Evolutionary conservation across 2,113 vertebrate genomes (phyloP), one percentile per base, ranked within the genome.

Genomic region (Brachypteracias leptosomus): DNA sequence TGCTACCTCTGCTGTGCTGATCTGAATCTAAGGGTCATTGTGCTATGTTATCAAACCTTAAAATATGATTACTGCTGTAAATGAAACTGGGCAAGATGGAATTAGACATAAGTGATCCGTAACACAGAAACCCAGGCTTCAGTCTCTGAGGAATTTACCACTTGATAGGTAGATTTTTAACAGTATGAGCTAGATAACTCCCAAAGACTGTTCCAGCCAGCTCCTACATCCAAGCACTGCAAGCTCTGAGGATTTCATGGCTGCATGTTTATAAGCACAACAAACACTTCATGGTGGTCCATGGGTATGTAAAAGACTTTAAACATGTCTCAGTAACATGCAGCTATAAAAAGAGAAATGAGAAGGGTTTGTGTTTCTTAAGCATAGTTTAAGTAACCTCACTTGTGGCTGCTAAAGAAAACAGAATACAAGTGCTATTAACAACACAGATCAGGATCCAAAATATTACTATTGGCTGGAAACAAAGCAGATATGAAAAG

Each of bases 401-500:
- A 57, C 16, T 66, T 54, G 19, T 21, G 55, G 38, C 51, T 54
- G 24, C n/a, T 71, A 71, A 78, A 75, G 16, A 24, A 55, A 74
- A 61, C 72, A 58, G 20, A 84, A 16, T 19, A 89, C 55, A 88
- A 92, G 57, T 16, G 44, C 67, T 74, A 83, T 22, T 66, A 93
- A 63, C 76, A 81, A 28, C 65, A 76, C 42, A 84, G 85, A 66
- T 4, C 55, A 28, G 67, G 61, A 76, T 59, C 68, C 65, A 75
- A 55, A 90, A 62, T 57, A 85, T 59, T 80, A 46, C 75, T 71
- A 6, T 1, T 79, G 70, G 57, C 85, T 94, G 57, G 65, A 90
- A 82, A 70, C 1, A 16, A 94, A 83, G 73, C 62, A 88, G 87
- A 65, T 38, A 35, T 29, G 57, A 80, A 83, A 78, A 91, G 78